phyloP scores from a whole-genome alignment of 2,113 vertebrate genomes.

The Podarcis raffonei region DNA sequence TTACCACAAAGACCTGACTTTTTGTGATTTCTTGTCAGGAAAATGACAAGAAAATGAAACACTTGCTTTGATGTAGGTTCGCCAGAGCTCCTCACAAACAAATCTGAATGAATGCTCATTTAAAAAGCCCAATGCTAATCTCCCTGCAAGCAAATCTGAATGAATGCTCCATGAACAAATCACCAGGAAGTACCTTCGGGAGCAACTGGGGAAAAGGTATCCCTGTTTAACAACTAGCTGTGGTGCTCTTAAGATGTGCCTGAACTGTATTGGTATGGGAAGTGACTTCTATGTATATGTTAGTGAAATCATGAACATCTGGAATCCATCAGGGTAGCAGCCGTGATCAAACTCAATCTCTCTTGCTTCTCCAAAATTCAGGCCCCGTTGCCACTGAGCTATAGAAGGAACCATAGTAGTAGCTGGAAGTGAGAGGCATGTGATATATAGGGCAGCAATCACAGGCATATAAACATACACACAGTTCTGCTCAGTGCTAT shows the following conservation, averaged over 20 bases:
- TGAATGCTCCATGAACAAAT: no score
- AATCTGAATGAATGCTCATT: no score
- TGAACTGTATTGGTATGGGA: slow-evolving; percentile 17
- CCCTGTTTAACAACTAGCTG: not conserved
- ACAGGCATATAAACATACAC: not conserved
- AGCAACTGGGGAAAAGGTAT: not conserved
- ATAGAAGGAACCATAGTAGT: slow-evolving; percentile 19
- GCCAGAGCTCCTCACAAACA: no score
- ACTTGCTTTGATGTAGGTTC: no score
- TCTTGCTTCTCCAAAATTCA: slow-evolving; percentile 6
- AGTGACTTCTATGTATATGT: slow-evolving; percentile 27
- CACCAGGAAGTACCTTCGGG: no score
- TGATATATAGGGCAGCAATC: not conserved
- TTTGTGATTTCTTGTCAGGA: no score
- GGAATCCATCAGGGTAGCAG: slow-evolving; percentile 11
- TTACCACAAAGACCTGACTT: no score
- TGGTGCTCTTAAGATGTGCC: not conserved
- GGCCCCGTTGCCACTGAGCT: slow-evolving; percentile 3
- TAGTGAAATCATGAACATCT: slow-evolving; percentile 26
- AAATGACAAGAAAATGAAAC: no score
- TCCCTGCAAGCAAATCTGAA: no score
- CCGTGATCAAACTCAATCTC: slow-evolving; percentile 19
- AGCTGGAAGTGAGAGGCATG: not conserved
- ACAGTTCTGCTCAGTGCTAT: not conserved
- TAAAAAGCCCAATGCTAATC: no score